Percentiles rank a stretch among this genome's conserved stretches.
phyloP scores from a whole-genome alignment of 2,797 vertebrate genomes.

The Antennarius maculatus region DNA sequence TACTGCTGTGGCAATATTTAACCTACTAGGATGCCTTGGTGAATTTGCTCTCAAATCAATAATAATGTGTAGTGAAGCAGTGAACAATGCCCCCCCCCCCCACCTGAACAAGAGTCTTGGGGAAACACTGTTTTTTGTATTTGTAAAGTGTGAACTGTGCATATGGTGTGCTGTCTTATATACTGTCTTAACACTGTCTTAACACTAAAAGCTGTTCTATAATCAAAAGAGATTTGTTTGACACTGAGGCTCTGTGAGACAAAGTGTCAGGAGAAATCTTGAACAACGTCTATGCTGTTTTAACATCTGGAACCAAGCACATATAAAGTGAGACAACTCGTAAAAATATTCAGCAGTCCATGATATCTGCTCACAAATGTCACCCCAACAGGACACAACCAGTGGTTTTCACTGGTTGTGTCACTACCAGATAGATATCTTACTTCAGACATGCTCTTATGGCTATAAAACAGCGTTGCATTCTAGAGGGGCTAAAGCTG shows the following conservation, averaged over 20 bases:
- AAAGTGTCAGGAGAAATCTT: not conserved
- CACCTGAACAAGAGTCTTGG: too few relatives aligned
- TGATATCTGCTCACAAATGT: not conserved
- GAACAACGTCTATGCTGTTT: too few relatives aligned
- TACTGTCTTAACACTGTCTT: not conserved
- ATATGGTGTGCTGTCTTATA: too few relatives aligned
- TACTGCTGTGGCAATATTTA: too few relatives aligned
- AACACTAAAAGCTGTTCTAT: constrained; percentile 24
- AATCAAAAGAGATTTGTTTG: not conserved
- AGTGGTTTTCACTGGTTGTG: not conserved
- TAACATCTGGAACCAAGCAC: too few relatives aligned
- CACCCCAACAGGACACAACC: not conserved
- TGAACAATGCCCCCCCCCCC: too few relatives aligned
- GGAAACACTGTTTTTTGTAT: not conserved
- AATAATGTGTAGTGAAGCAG: too few relatives aligned
- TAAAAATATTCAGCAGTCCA: not conserved
- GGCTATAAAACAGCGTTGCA: constrained; percentile 14
- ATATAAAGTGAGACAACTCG: not conserved
- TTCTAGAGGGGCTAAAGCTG: constrained; percentile 1
- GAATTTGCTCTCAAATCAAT: too few relatives aligned
- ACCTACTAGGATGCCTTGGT: too few relatives aligned
- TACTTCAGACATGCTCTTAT: not conserved
- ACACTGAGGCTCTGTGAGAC: not conserved
- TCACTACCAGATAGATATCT: not conserved
- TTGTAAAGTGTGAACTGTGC: constrained; percentile 2